A percentile compares a stretch with the other conserved stretches of the same genome.
Conservation (phyloP, 2,113 vertebrate genomes). For the Macheiramphus alcinus region DNA sequence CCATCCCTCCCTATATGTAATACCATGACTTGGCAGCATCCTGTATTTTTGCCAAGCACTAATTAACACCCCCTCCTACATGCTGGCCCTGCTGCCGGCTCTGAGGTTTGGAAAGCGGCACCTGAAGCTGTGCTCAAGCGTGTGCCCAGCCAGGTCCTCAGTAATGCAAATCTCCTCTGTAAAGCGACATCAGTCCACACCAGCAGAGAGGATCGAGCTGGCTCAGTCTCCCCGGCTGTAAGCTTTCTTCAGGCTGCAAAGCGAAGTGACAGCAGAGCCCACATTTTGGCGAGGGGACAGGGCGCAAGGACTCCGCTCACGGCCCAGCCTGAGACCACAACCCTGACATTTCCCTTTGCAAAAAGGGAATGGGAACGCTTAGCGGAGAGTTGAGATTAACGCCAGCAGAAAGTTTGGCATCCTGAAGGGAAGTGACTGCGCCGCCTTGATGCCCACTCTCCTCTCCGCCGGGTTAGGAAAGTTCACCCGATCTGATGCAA, state of each 20-base stretch:
- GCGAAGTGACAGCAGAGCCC: background rate
- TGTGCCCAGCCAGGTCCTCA: background rate
- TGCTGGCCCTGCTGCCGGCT: background rate
- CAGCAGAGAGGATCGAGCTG: background rate
- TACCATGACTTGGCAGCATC: rapidly evolving
- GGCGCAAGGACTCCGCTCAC: rapidly evolving
- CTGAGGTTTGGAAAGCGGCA: background rate
- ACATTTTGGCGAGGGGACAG: rapidly evolving
- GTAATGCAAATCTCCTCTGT: rapidly evolving
- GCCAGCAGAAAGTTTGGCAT: background rate
- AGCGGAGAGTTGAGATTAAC: rapidly evolving
- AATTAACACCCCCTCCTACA: background rate
- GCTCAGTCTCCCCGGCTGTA: rapidly evolving
- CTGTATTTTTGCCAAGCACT: rapidly evolving
- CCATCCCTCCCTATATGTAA: background rate
- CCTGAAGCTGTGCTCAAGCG: background rate
- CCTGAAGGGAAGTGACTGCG: rapidly evolving
- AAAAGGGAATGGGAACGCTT: background rate
- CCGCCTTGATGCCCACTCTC: rapidly evolving
- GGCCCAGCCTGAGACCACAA: background rate
- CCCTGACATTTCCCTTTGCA: background rate
- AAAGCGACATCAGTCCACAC: rapidly evolving
- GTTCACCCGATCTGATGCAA: background rate
- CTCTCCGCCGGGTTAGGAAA: rapidly evolving
- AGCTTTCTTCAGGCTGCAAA: background rate